Percentiles rank a stretch among this genome's conserved stretches.
phyloP scores from a whole-genome alignment of 1,140 invertebrate genomes.

The Pissodes strobi region DNA sequence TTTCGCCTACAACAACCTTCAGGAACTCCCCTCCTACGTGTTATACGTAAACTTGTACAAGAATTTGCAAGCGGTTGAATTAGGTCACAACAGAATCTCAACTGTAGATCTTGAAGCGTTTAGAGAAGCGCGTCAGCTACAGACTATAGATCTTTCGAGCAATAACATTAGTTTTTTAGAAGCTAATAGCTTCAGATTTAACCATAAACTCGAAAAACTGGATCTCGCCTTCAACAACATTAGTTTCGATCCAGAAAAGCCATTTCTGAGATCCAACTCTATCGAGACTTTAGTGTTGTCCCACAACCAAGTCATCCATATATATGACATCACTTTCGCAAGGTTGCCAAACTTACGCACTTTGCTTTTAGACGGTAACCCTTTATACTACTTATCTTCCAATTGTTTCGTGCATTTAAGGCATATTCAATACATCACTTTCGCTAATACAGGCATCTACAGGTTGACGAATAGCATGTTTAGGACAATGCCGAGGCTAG shows the following conservation, averaged over 20 bases:
- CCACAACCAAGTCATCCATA: conserved; percentile 47
- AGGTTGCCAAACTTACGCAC: conserved; percentile 45
- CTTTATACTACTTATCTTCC: conserved; percentile 39
- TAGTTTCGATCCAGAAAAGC: conserved; percentile 38
- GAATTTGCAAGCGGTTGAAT: conserved; percentile 37
- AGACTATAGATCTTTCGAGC: conserved; percentile 68
- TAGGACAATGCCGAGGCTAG: conserved; percentile 42
- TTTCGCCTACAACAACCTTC: conserved; percentile 48
- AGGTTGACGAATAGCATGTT: conserved; percentile 48
- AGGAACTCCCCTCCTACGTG: conserved; percentile 35
- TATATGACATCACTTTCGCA: conserved; percentile 50
- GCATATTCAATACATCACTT: conserved; percentile 48
- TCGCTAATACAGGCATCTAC: conserved; percentile 50
- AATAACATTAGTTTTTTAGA: conserved; percentile 64
- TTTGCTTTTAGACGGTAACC: conserved; percentile 48
- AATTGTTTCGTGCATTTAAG: conserved; percentile 47
- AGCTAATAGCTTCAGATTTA: conserved; percentile 63
- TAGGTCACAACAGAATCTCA: conserved; percentile 46
- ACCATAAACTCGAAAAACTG: conserved; percentile 60
- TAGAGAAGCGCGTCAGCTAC: conserved; percentile 63
- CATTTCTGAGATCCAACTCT: conserved; percentile 47
- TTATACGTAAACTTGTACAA: conserved; percentile 46
- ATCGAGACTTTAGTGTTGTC: conserved; percentile 45
- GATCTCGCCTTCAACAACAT: conserved; percentile 63
- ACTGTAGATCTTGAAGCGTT: conserved; percentile 59